phyloP scores from a whole-genome alignment of 2,888 invertebrate genomes.

The Dione vanillae region DNA sequence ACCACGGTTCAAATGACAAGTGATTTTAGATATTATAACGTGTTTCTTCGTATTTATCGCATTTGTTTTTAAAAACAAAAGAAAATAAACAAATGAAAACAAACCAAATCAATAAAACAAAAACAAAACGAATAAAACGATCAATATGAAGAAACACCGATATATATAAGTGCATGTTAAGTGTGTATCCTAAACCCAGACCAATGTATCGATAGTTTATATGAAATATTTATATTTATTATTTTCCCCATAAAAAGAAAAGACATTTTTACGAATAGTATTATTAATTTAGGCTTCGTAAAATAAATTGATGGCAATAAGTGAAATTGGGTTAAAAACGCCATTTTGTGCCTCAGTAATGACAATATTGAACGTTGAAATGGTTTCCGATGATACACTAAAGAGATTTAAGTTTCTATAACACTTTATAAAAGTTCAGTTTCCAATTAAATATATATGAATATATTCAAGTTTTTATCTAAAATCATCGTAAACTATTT shows the following conservation, averaged over 20 bases:
- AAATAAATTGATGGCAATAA: slow-evolving; percentile 72
- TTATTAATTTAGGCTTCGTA: slow-evolving; percentile 82
- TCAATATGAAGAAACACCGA: slow-evolving; percentile 20
- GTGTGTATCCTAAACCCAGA: slow-evolving; percentile 81
- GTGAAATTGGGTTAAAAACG: slow-evolving; percentile 74
- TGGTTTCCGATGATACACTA: slow-evolving; percentile 38
- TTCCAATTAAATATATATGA: slow-evolving; percentile 17
- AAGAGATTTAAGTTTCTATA: slow-evolving; percentile 23
- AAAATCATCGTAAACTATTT: slow-evolving; percentile 60
- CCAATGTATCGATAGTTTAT: slow-evolving; percentile 79
- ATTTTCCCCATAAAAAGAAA: slow-evolving; percentile 76
- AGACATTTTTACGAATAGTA: slow-evolving; percentile 85
- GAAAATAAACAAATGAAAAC: too few relatives aligned
- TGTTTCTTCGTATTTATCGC: slow-evolving; percentile 9
- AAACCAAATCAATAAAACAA: background rate
- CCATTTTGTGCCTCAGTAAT: slow-evolving; percentile 78
- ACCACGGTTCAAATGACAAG: slow-evolving; percentile 48
- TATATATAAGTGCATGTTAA: slow-evolving; percentile 56
- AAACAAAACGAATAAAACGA: background rate
- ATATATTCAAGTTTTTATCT: slow-evolving; percentile 25
- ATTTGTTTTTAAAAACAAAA: slow-evolving; percentile 1
- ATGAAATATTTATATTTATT: slow-evolving; percentile 80
- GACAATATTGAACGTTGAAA: slow-evolving; percentile 69
- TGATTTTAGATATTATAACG: slow-evolving; percentile 42
- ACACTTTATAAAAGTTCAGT: slow-evolving; percentile 26